phyloP scores from a whole-genome alignment of 2,888 invertebrate genomes.

The Orgyia antiqua region DNA sequence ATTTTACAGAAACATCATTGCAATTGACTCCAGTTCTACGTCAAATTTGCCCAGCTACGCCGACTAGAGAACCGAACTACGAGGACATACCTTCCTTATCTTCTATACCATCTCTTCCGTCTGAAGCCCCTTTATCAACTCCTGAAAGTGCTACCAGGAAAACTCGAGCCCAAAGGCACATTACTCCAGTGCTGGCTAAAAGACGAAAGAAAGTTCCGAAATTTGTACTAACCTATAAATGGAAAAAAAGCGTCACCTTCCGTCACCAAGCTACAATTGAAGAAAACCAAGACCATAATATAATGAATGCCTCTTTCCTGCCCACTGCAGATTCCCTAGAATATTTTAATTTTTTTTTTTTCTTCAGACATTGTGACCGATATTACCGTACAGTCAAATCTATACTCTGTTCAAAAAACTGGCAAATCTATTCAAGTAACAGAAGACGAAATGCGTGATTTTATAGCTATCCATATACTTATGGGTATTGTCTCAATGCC shows the following conservation, averaged over 20 bases:
- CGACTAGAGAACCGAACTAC: conserved; percentile 13
- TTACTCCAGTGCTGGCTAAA: conserved; percentile 12
- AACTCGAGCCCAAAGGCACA: conserved; percentile 14
- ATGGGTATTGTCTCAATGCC: conserved; percentile 29
- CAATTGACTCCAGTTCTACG: conserved; percentile 16
- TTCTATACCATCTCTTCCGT: conserved; percentile 6
- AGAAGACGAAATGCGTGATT: conserved; percentile 20
- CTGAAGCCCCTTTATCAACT: conserved; percentile 2
- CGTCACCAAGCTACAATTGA: background rate
- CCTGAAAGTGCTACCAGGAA: conserved; percentile 12
- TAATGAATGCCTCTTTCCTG: too few species aligned
- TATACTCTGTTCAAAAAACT: too few species aligned
- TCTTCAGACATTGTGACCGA: background rate
- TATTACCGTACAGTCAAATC: background rate
- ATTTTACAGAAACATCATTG: conserved; percentile 2
- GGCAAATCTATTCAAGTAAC: too few species aligned
- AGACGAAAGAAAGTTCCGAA: conserved; percentile 17
- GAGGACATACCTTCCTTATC: conserved; percentile 15
- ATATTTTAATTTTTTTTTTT: background rate
- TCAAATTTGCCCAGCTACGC: conserved; percentile 12
- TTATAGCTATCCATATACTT: conserved; percentile 24
- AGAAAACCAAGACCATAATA: too few species aligned
- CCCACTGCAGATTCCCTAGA: background rate
- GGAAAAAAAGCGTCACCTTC: conserved; percentile 2
- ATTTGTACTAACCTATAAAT: conserved; percentile 14